Percentiles rank a stretch among this genome's conserved stretches.
Evolutionary conservation across 2,113 vertebrate species (phyloP).

Genomic region (Apistogramma diplotaenia): DNA sequence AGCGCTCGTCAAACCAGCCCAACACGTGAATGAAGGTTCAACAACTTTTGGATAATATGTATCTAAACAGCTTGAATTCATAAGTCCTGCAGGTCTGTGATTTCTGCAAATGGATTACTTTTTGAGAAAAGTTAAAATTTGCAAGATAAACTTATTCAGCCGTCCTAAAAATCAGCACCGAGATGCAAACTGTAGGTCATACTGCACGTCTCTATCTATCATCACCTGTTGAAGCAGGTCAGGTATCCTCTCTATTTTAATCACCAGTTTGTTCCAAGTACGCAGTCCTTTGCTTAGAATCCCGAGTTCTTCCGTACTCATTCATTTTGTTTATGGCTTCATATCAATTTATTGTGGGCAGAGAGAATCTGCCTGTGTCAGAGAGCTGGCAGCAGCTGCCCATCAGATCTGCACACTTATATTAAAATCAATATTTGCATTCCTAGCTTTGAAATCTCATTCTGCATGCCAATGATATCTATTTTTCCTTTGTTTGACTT

Average conservation of each 20-base stretch:
- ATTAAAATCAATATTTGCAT: constrained; percentile 22
- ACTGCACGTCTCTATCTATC: neutral
- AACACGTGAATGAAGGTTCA: neutral
- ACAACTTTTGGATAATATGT: neutral
- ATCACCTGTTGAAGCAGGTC: neutral
- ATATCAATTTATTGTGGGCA: neutral
- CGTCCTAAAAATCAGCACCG: neutral
- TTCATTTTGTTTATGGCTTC: neutral
- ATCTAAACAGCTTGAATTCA: neutral
- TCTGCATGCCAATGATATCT: neutral
- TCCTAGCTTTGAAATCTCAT: constrained; percentile 10
- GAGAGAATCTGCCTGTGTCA: neutral
- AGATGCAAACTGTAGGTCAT: neutral
- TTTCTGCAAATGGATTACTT: neutral
- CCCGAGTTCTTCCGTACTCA: neutral
- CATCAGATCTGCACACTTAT: constrained; percentile 16
- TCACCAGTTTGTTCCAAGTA: neutral
- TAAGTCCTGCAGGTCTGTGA: neutral
- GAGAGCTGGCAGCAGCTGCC: neutral
- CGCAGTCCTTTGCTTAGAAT: neutral
- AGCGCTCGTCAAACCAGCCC: neutral
- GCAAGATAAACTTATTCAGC: neutral
- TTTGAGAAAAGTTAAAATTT: neutral
- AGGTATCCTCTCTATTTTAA: neutral
- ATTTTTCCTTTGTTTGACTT: constrained; percentile 1